Evolutionary conservation across 2,888 invertebrate species (phyloP), one percentile per base, ranked within the genome.

Genomic region (Lithophane leautieri): DNA sequence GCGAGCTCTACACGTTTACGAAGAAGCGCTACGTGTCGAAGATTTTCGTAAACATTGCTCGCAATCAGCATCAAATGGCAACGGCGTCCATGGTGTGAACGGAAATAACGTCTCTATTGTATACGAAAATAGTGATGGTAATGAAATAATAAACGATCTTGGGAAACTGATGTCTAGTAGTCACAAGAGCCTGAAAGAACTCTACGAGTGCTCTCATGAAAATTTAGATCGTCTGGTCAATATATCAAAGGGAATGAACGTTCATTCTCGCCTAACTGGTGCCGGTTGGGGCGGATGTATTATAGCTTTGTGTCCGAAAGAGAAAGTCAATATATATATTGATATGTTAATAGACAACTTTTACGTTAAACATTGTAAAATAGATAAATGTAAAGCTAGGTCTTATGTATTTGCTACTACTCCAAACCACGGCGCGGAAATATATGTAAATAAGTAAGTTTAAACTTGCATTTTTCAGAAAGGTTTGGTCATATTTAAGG

Each of bases 201-300:
- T 98, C 7, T 99, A 99, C 93, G 98, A 99, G 93, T 99, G 99
- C 94, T 99, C 99, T 75, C 99, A 99, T 95, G 97, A 97, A 1
- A 97, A 98, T 89, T 97, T 99, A 85, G 99, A 99, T 93, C 95
- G 97, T 75, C 97, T 99, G 40, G 98, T 99, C 34, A 96, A 97
- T 50, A 94, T 98, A 90, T 98, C 98, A 14, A 96, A 97, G 79
- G 97, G 97, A 69, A 96, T 97, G 78, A 97, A 97, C 42, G 95
- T 98, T n/a, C 98, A 99, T 61, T 98, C 98, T n/a, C 97, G 99
- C 70, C 96, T 99, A 58, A 99, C 99, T 2, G 99, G 99, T 54
- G 99, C 99, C 50, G 99, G 99, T 97, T 99, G 99, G 99, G 99
- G 99, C 56, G 99, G 99, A 9, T 99, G 99, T 94, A 97, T 98